Conservation (phyloP, 64 coral and sea anemone genomes). For the Dendronephthya gigantea region DNA sequence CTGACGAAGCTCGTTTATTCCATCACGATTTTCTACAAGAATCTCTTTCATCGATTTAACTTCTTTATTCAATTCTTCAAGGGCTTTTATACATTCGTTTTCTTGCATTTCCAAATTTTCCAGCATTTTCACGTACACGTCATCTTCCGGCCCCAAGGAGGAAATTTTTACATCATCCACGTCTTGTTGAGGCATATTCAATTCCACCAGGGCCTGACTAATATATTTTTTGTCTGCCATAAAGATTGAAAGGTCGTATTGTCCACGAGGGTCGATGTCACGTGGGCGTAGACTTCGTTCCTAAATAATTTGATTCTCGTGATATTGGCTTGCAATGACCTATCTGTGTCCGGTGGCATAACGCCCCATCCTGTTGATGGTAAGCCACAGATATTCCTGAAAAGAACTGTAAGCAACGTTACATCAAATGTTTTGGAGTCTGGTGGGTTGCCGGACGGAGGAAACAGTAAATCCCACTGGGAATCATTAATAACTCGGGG, state of each 20-base stretch:
- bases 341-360: neutral
- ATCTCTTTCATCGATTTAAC: too few relatives aligned
- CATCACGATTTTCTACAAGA: neutral
- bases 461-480: too few relatives aligned
- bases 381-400: too few relatives aligned
- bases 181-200: neutral
- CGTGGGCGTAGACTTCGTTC: neutral
- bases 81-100: neutral
- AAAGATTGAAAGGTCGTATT: neutral
- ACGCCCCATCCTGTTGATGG: too few relatives aligned
- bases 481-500: too few relatives aligned
- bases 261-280: neutral
- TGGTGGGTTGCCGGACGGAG: too few relatives aligned
- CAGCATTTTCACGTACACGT: neutral
- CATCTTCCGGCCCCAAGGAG: neutral
- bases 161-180: neutral
- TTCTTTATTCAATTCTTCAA: neutral
- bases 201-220: neutral
- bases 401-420: too few relatives aligned
- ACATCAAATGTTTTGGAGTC: too few relatives aligned
- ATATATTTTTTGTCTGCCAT: neutral
- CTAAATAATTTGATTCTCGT: neutral
- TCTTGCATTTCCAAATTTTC: neutral
- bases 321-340: neutral
- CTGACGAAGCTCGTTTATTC: neutral